Percentiles rank a stretch among this genome's conserved stretches.
These are phyloP conservation scores for Brachymystax lenok DNA, from an alignment of 2,797 vertebrate species.

Conservation along the genomic window DNA sequence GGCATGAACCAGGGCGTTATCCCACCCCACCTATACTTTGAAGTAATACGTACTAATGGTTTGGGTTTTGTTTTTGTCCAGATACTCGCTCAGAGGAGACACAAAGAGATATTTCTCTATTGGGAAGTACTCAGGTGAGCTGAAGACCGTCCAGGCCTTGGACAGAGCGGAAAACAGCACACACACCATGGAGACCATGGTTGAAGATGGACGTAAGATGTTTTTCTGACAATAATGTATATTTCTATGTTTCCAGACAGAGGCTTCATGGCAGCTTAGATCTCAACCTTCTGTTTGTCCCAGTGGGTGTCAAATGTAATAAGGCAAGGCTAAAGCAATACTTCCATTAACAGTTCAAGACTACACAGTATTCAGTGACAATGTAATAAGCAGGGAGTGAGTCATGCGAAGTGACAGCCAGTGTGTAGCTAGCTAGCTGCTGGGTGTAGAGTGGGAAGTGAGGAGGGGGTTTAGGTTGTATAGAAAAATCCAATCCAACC, in stretches of 20 bases:
- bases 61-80: conserved; percentile 39
- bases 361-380: conserved; percentile 29
- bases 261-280: conserved; percentile 15
- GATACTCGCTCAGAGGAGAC: conserved; percentile 82
- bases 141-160: conserved; percentile 77
- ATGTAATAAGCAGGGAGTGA: conserved; percentile 33
- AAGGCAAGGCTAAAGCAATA: conserved; percentile 18
- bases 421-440: not conserved
- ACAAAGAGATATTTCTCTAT: conserved; percentile 82
- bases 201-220: conserved; percentile 77
- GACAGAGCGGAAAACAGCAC: conserved; percentile 80
- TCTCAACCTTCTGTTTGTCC: not conserved
- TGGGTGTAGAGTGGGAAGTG: not conserved
- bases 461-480: not conserved
- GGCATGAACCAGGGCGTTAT: not conserved
- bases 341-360: conserved; percentile 28
- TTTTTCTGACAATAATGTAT: not conserved
- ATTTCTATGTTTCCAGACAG: conserved; percentile 5
- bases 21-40: not conserved
- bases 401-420: conserved; percentile 23
- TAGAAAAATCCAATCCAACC: not conserved
- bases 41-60: not conserved
- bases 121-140: conserved; percentile 78
- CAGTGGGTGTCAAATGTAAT: conserved; percentile 30
- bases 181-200: conserved; percentile 81